These are phyloP conservation scores for Rhyacophila brunnea DNA, from an alignment of 1,140 invertebrate species.

Conservation along the genomic window DNA sequence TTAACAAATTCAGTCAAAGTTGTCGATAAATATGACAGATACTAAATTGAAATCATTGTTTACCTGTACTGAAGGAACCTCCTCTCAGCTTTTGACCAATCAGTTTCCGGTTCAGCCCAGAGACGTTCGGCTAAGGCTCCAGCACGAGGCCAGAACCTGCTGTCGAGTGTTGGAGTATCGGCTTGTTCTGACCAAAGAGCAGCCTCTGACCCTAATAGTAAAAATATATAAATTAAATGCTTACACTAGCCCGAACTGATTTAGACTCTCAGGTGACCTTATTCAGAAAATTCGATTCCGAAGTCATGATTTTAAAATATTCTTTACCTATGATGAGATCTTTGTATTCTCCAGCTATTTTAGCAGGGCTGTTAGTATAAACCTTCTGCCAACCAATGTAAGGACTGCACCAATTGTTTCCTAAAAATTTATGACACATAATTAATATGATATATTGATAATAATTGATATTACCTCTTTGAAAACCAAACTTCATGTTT, in stretches of 20 bases:
- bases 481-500: background rate
- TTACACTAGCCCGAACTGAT: no score
- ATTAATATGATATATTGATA: no score
- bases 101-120: constrained; percentile 64
- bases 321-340: constrained; percentile 59
- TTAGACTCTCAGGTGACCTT: no score
- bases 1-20: no score
- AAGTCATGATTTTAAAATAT: no score
- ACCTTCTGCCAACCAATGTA: constrained; percentile 87
- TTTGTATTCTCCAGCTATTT: constrained; percentile 56
- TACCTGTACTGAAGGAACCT: constrained; percentile 54
- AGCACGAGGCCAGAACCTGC: constrained; percentile 73
- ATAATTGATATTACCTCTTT: no score
- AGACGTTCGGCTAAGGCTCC: constrained; percentile 78
- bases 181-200: constrained; percentile 81
- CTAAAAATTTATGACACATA: no score
- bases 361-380: constrained; percentile 71
- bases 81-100: constrained; percentile 60
- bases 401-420: constrained; percentile 83
- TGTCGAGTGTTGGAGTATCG: constrained; percentile 64
- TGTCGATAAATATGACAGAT: no score
- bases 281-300: no score
- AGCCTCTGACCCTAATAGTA: constrained; percentile 67
- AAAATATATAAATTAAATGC: no score
- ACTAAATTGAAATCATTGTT: no score